phyloP scores from a whole-genome alignment of 2,797 vertebrate genomes.

The Somateria mollissima region DNA sequence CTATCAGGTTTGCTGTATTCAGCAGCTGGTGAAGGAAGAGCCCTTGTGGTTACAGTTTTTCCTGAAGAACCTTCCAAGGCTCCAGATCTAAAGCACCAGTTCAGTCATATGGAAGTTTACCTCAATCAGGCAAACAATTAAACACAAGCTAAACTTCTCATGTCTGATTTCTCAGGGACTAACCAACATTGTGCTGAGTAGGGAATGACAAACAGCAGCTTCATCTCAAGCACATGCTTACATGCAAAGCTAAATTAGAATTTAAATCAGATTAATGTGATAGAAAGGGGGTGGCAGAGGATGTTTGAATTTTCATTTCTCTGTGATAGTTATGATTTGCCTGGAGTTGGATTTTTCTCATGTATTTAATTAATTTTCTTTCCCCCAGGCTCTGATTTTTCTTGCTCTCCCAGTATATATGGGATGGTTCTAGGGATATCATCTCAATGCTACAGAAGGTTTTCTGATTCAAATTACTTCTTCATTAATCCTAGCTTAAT shows the following conservation, averaged over 20 bases:
- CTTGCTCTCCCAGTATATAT: neutral
- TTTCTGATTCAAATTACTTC: conserved; percentile 26
- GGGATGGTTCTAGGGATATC: neutral
- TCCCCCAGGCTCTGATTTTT: conserved; percentile 7
- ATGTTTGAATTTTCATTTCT: conserved; percentile 6
- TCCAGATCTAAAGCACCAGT: neutral
- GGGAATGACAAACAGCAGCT: neutral
- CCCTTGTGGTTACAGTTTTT: neutral
- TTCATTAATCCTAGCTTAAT: neutral
- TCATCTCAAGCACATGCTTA: neutral
- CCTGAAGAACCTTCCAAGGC: neutral
- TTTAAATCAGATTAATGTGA: conserved; percentile 20
- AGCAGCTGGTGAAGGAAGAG: neutral
- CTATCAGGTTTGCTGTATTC: neutral
- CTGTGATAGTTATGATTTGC: conserved; percentile 28
- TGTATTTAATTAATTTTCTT: conserved; percentile 48
- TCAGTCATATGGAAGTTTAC: neutral
- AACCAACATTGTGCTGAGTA: neutral
- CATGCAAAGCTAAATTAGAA: conserved; percentile 8
- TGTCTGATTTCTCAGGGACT: neutral
- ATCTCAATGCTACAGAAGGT: neutral
- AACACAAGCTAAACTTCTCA: neutral
- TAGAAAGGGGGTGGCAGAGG: neutral
- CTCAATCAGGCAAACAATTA: neutral
- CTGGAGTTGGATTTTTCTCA: conserved; percentile 32